Conservation (phyloP, 2,797 vertebrate genomes). For the Eutrigla gurnardus region DNA sequence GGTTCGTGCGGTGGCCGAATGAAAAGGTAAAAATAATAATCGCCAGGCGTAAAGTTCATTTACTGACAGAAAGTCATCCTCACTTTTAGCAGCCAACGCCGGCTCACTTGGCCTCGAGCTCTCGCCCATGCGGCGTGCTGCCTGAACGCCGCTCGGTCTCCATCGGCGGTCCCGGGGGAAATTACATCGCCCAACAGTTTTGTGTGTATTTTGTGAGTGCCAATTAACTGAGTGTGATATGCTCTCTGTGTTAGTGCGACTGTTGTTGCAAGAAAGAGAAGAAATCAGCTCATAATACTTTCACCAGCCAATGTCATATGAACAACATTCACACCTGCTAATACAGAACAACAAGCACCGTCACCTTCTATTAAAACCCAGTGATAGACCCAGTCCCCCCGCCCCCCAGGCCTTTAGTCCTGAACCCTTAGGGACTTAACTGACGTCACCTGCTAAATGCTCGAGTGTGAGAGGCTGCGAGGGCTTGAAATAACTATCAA, state of each 20-base stretch:
- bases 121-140: not conserved
- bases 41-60: not conserved
- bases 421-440: no score
- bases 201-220: slow-evolving; percentile 3
- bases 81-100: slow-evolving; percentile 8
- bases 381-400: no score
- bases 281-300: not conserved
- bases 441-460: no score
- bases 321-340: not conserved
- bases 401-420: no score
- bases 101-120: slow-evolving; percentile 13
- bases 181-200: not conserved
- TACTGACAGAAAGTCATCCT: not conserved
- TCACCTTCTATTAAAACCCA: no score
- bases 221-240: not conserved
- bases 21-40: not conserved
- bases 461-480: no score
- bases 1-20: not conserved
- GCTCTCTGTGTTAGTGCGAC: not conserved
- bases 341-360: not conserved
- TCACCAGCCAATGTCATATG: not conserved
- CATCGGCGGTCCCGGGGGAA: not conserved
- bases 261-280: not conserved
- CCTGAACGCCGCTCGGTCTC: slow-evolving; percentile 14
- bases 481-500: not conserved